Base-by-base conservation (phyloP, 1,140 invertebrate genomes). In the Drosophila biarmipes region DNA sequence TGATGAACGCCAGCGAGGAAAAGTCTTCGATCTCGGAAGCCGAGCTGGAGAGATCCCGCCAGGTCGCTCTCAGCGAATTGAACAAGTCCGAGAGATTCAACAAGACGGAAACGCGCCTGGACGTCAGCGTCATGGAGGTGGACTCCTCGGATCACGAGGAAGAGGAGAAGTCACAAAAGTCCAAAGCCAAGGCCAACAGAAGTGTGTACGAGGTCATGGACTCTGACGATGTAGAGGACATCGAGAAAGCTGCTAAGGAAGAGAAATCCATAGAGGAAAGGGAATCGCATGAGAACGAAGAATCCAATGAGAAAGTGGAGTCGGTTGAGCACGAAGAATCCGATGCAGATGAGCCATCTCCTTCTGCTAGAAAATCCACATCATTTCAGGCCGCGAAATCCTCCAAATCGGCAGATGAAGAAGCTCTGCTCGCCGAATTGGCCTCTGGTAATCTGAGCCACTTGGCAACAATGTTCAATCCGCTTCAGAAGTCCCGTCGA, bases 391-490 rank as follows among this genome's bases (percentile, higher is more conserved):
- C 11, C 19, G 49, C 64, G 35, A 69, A 66, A 14, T 10, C 34
- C 2, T 37, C 8, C 21, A 84, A 61, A 46, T 61, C 58, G 15
- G 59, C 63, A 0, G 72, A 82, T 12, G 84, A 82, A 17, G 51
- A 61, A 8, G 68, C 38, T 7, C 49, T 87, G 4, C 69, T 89
- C 4, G 38, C 62, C 14, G 72, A 77, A 7, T 27, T 80, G 2
- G 31, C 77, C 6, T 74, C 89, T 8, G 59, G 63, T 34, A 80
- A 87, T 14, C 43, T 89, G 4, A 68, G 69, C 2, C 87, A 90
- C 38, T 37, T 90, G 35, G 48, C 66, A 29, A 52, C 62, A 10
- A 75, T 90, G 69, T 90, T 90, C 24, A 90, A 90, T 58, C 87
- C 87, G 1, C 72, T 90, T 5, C 84, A 89, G 19, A 89, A 89